Evolutionary conservation across 1,140 invertebrate genomes (phyloP), one percentile per base, ranked within the genome.

Genomic region (Drosophila teissieri): DNA sequence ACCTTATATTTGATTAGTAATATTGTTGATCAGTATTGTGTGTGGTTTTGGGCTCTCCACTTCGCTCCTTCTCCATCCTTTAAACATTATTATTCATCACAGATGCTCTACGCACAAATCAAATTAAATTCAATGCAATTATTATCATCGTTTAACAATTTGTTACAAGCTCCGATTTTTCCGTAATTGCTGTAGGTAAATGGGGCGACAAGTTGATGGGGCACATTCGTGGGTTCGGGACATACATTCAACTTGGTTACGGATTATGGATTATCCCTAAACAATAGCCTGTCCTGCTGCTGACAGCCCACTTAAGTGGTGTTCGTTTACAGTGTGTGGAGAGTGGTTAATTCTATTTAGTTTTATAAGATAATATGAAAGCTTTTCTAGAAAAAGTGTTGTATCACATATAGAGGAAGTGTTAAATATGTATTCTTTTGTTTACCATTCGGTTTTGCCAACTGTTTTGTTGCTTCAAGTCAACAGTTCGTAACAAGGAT

Each of bases 341-440:
- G 60, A 65, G 36, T 60, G 58, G 37, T 80, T 62, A 80, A 80
- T 76, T 61, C 44, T 78, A 69, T 80, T 76, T 54, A 63, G 52
- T 73, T 78, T 58, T 60, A 52, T 61, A 74, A 78, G 49, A 83
- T 84, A 76, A 68, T 80, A 74, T 80, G 84, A 89, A 89, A 89
- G 84, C 84, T 89, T 90, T 74, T 89, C 80, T 89, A 89, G 77
- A 89, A 89, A 89, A 89, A 85, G 78, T 75, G 85, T 89, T 90
- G 68, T 88, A 88, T 89, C 85, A 90, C 84, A 89, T 84, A 90
- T 85, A 84, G 83, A 89, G 84, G 85, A 89, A 88, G 85, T 89
- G 85, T 89, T 72, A 83, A 83, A 88, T 88, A 84, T 89, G 84
- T 90, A 80, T 61, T 73, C 44, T 52, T 82, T 51, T 53, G 44